Evolutionary conservation across 2,113 vertebrate genomes (phyloP).

Genomic region (Saccopteryx bilineata): DNA sequence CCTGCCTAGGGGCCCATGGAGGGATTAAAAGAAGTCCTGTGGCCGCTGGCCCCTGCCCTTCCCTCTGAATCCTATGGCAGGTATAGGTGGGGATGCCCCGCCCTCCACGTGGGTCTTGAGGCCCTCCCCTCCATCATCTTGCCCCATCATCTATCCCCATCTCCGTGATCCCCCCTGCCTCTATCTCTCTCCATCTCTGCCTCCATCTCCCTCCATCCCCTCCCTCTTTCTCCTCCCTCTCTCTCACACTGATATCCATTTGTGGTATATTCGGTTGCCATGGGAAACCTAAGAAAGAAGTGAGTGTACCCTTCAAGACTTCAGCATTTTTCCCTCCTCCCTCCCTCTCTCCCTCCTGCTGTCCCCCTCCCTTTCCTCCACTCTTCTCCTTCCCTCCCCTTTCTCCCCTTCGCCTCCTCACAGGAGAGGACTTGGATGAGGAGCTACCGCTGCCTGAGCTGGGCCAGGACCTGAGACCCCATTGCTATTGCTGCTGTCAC

Average conservation of each 20-base stretch:
- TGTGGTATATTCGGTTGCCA: slow-evolving; percentile 92
- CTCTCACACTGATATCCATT: slow-evolving; percentile 87
- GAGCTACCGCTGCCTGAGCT: slow-evolving; percentile 83
- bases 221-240: slow-evolving; percentile 64
- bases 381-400: background rate
- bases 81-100: background rate
- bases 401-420: slow-evolving; percentile 77
- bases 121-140: background rate
- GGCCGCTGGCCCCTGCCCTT: background rate
- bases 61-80: too few species aligned
- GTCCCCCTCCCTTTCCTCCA: slow-evolving; percentile 42
- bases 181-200: slow-evolving; percentile 77
- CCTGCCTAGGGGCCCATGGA: background rate
- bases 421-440: slow-evolving; percentile 86
- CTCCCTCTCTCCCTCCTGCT: slow-evolving; percentile 65
- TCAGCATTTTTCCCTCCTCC: slow-evolving; percentile 80
- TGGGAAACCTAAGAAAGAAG: slow-evolving; percentile 93
- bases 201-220: background rate
- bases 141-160: background rate
- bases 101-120: background rate
- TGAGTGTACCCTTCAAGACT: slow-evolving; percentile 91
- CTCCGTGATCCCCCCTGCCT: background rate
- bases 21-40: background rate
- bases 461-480: slow-evolving; percentile 76
- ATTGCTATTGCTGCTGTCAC: background rate